A percentile compares a stretch with the other conserved stretches of the same genome.
phyloP scores from a whole-genome alignment of 2,888 invertebrate species.

The Ernsta delagoae region DNA sequence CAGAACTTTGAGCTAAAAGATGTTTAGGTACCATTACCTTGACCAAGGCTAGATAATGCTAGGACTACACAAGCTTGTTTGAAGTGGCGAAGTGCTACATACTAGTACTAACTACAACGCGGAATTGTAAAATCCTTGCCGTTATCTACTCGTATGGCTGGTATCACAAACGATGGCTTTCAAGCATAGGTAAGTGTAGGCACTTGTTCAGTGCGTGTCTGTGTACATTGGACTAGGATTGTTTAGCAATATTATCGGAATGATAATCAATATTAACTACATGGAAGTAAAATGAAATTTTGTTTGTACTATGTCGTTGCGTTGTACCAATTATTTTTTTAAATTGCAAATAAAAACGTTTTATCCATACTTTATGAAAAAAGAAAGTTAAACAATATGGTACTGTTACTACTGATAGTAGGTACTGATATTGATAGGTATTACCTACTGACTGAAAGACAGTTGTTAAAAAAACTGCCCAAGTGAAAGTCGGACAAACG shows the following conservation, averaged over 20 bases:
- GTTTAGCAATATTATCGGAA: slow-evolving; percentile 49
- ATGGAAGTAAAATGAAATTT: background rate
- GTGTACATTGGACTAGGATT: no score
- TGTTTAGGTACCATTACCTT: slow-evolving; percentile 23
- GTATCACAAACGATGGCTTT: no score
- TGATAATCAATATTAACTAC: slow-evolving; percentile 42
- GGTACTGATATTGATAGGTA: no score
- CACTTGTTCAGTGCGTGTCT: no score
- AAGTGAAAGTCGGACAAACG: no score
- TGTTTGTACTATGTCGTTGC: no score
- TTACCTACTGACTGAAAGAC: no score
- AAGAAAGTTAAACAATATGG: no score
- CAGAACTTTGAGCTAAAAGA: background rate
- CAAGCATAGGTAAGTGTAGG: no score
- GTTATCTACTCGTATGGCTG: slow-evolving; percentile 40
- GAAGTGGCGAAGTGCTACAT: slow-evolving; percentile 41
- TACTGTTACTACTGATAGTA: no score
- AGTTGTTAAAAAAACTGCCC: no score
- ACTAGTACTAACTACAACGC: slow-evolving; percentile 37
- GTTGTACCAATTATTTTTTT: no score
- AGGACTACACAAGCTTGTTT: slow-evolving; percentile 13
- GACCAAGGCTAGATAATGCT: slow-evolving; percentile 32
- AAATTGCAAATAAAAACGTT: background rate
- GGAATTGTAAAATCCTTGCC: slow-evolving; percentile 46
- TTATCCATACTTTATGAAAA: background rate